Base-by-base conservation (phyloP, 2,888 invertebrate species). In the Shargacucullia verbasci region DNA sequence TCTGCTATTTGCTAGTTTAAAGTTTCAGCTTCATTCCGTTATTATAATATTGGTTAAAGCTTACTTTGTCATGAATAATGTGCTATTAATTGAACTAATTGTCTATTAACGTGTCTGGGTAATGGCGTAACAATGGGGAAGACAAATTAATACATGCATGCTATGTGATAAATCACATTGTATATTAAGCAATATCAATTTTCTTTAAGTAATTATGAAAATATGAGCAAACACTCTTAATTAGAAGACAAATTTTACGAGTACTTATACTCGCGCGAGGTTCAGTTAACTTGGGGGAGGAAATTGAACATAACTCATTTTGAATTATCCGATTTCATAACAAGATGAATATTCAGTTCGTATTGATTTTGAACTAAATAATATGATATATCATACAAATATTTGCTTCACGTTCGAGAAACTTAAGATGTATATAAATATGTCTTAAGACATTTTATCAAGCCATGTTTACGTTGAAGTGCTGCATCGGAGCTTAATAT, bases 261-360 rank as follows among this genome's bases (percentile, higher is more conserved):
- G 59, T 67, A 64, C 65, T 71, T 8, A 57, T 59, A 58, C 59
- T 69, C 67, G 58, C 45, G 61, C 61, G 65, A 61, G 63, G 59
- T 55, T 64, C 56, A 61, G 70, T 70, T 60, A 68, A 71, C 59
- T 65, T 44, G 61, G 37, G 55, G 59, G 65, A 67, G 73, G 71
- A 78, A 80, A 78, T 80, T 78, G 70, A 80, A 76, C 74, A 70
- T 79, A 78, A 79, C 73, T 79, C 74, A 79, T 79, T 79, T 73
- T 71, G 75, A 75, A 73, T 73, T 69, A 73, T 69, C 65, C 61
- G 65, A 73, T 73, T 65, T 65, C 70, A 59, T 61, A 73, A 59
- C 73, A 69, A 76, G 69, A 73, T 59, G 73, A 63, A 66, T 68
- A 59, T 47, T 65, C 57, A 59, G 50, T 56, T 59, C 64, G 69